These are phyloP conservation scores for Pangasius larnaudii DNA, from an alignment of 2,797 vertebrate genomes.

Conservation along the genomic window DNA sequence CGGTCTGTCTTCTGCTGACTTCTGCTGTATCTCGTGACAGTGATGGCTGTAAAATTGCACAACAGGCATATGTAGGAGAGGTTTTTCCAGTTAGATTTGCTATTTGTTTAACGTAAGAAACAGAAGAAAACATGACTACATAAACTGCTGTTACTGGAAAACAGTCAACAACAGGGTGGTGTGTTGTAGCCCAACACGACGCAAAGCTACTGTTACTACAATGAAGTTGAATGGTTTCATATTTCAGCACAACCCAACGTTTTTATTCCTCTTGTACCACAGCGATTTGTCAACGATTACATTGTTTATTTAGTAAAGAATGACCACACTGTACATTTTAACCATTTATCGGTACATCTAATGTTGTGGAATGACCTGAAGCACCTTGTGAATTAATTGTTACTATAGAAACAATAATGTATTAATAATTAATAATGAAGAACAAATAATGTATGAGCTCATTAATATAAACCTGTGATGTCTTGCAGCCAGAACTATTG, in stretches of 20 bases:
- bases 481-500: neutral
- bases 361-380: neutral
- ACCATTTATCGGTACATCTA: neutral
- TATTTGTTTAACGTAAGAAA: neutral
- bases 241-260: neutral
- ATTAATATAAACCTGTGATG: neutral
- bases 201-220: neutral
- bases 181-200: neutral
- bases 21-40: neutral
- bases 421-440: too few relatives aligned
- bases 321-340: neutral
- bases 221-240: neutral
- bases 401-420: neutral
- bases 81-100: neutral
- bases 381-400: neutral
- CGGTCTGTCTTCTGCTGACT: conserved; percentile 34
- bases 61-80: neutral
- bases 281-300: neutral
- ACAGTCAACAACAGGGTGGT: neutral
- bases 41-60: neutral
- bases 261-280: neutral
- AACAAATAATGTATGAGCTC: neutral
- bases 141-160: neutral
- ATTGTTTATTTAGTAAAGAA: neutral
- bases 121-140: neutral